phyloP scores from a whole-genome alignment of 2,113 vertebrate species.

The Carassius carassius region DNA sequence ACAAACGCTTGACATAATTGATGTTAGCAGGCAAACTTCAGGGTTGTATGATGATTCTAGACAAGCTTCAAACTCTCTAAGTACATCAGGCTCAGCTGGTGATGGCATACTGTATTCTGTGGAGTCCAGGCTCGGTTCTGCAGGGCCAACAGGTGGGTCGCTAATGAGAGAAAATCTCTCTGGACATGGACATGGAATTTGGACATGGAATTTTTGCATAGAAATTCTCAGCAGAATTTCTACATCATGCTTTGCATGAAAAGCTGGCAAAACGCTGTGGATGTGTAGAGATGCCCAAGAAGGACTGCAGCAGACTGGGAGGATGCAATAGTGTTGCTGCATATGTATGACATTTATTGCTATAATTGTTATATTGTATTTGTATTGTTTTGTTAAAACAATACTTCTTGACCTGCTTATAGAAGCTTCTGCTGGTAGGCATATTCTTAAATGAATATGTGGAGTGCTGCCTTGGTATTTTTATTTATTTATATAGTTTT shows the following conservation, averaged over 20 bases:
- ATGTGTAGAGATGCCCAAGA: background rate
- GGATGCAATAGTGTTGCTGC: background rate
- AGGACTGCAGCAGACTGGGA: background rate
- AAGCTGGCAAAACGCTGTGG: constrained; percentile 28
- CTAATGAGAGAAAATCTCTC: constrained; percentile 16
- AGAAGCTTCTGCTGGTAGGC: background rate
- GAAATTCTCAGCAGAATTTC: constrained; percentile 36
- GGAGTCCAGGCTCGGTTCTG: constrained; percentile 51
- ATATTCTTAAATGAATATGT: constrained; percentile 19
- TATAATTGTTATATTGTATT: background rate
- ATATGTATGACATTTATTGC: constrained; percentile 23
- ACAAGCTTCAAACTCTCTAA: constrained; percentile 21
- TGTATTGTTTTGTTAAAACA: background rate
- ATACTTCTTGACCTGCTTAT: background rate
- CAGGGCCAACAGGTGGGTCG: constrained; percentile 65
- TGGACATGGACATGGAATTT: background rate
- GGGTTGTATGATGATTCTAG: constrained; percentile 1
- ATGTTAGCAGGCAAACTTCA: constrained; percentile 25
- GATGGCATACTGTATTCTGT: constrained; percentile 51
- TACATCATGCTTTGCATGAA: constrained; percentile 47
- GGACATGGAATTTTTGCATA: background rate
- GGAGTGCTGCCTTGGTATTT: background rate
- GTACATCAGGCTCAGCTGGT: constrained; percentile 52
- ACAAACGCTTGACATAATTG: background rate
- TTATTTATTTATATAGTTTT: background rate